Base-by-base conservation (phyloP, 2,113 vertebrate genomes). In the Columba janthina region DNA sequence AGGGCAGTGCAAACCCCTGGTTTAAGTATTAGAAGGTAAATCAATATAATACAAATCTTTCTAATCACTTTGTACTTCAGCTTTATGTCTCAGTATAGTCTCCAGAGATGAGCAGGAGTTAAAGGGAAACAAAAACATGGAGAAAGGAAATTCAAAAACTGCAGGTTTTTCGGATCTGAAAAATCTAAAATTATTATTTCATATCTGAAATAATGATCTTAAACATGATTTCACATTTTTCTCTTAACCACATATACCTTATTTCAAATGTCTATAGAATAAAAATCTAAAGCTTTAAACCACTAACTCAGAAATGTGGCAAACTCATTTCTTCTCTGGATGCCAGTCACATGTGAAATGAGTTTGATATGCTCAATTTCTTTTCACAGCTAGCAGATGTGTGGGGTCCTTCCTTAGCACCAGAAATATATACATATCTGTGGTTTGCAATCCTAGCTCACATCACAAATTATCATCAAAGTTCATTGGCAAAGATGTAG, bases 21-120 rank as follows among this genome's bases (percentile, higher is more conserved):
- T 83, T 95, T 88, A 91, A 88, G 34, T 29, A 70, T 54, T 58
- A 34, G 79, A 77, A 95, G 50, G 53, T 60, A 88, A 97, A 96
- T 83, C 72, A 83, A 92, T 69, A 53, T 8, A 92, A 93, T 60
- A 74, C 38, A 93, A 81, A 78, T 87, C 86, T 95, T 86, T 22
- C 53, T 90, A 77, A 95, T 89, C 61, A 44, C 89, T 77, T 62
- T 34, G 42, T 31, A 81, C 48, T 87, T 89, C 34, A 67, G 64
- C 32, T 81, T 71, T 81, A 65, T 81, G 48, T 36, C 24, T 26
- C 61, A 75, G 26, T 40, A 58, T 5, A 29, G 34, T 42, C 60
- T 86, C 75, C 60, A 71, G 88, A 92, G 79, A 60, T 51, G 14
- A 61, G 34, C 4, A 44, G 36, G 12, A 36, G 3, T 36, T 78